Conservation (phyloP, 2,797 vertebrate genomes). For the Manis javanica region DNA sequence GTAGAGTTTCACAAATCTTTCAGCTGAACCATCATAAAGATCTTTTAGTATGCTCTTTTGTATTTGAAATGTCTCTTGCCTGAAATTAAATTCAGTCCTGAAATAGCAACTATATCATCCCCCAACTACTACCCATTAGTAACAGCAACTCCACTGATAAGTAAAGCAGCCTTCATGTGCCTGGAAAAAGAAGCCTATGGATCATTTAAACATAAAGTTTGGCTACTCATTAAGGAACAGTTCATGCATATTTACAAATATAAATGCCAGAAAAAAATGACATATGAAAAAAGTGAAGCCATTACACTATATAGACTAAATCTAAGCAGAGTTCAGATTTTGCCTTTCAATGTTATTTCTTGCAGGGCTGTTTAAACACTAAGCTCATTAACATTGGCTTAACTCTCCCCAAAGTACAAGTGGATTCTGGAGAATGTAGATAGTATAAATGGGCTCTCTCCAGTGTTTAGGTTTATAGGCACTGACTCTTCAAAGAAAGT, state of each 20-base stretch:
- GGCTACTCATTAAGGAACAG: background rate
- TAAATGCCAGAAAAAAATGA: slow-evolving; percentile 30
- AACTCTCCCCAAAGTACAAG: slow-evolving; percentile 24
- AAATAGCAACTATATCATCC: slow-evolving; percentile 79
- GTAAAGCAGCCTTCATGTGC: background rate
- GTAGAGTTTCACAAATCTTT: slow-evolving; percentile 45
- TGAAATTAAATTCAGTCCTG: slow-evolving; percentile 77
- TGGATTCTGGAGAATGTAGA: background rate
- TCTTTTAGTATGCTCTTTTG: slow-evolving; percentile 62
- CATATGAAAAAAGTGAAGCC: slow-evolving; percentile 23
- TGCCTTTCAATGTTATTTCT: background rate
- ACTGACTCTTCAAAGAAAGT: slow-evolving; percentile 34
- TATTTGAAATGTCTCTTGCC: slow-evolving; percentile 74
- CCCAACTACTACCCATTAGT: slow-evolving; percentile 73
- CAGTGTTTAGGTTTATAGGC: background rate
- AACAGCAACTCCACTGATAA: slow-evolving; percentile 73
- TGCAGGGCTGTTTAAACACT: background rate
- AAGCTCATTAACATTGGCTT: background rate
- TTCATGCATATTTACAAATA: slow-evolving; percentile 50
- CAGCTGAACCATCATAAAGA: slow-evolving; percentile 51
- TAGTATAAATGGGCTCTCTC: background rate
- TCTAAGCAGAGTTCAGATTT: slow-evolving; percentile 1
- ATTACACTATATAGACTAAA: background rate
- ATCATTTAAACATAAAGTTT: slow-evolving; percentile 41
- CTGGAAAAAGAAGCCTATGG: background rate